Conservation (phyloP, 2,888 invertebrate genomes). For the Aleiodes leptofemur region DNA sequence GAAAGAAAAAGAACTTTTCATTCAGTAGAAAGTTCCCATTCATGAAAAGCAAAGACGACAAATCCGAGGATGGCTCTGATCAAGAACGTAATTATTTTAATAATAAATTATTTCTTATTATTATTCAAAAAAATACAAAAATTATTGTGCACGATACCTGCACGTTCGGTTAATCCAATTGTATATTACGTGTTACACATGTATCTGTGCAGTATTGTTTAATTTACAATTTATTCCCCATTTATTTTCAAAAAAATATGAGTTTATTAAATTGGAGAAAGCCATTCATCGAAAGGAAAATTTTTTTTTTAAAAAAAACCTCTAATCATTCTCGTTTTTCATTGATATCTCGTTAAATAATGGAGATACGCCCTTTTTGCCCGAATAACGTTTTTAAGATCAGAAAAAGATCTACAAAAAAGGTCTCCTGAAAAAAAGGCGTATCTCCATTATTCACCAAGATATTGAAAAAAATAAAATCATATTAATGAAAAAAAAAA, state of each 20-base stretch:
- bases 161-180: conserved; percentile 66
- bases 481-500: too few species aligned
- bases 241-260: background rate
- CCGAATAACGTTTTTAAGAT: too few species aligned
- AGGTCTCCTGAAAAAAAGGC: too few species aligned
- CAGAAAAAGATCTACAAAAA: too few species aligned
- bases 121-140: background rate
- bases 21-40: conserved; percentile 99
- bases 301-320: background rate
- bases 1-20: conserved; percentile 98
- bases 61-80: conserved; percentile 96
- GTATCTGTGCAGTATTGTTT: conserved; percentile 4
- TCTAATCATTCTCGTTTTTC: too few species aligned
- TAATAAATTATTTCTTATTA: conserved; percentile 19
- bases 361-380: too few species aligned
- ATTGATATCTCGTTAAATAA: too few species aligned
- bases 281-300: background rate
- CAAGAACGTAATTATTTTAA: conserved; percentile 93
- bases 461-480: too few species aligned
- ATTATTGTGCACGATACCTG: conserved; percentile 58
- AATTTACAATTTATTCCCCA: background rate
- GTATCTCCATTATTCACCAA: too few species aligned
- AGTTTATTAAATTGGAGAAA: too few species aligned
- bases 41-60: conserved; percentile 99
- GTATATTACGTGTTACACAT: conserved; percentile 41